phyloP scores from a whole-genome alignment of 2,797 vertebrate genomes.

The Coccyzus lansbergi region DNA sequence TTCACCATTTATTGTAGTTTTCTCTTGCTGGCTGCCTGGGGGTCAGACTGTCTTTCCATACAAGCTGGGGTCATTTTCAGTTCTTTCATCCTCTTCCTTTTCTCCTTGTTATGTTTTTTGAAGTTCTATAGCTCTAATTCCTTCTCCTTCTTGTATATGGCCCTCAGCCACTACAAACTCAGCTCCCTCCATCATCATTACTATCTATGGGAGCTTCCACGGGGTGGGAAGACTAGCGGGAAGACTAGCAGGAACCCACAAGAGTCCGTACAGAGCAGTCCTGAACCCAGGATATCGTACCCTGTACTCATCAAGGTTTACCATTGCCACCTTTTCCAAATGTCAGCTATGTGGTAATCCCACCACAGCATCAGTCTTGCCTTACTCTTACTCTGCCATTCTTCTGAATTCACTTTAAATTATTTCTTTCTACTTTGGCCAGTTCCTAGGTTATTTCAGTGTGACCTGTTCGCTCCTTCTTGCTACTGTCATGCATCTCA shows the following conservation, averaged over 20 bases:
- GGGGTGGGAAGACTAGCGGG: neutral
- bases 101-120: neutral
- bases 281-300: neutral
- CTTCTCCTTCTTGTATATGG: neutral
- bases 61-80: neutral
- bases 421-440: neutral
- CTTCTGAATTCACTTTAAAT: neutral
- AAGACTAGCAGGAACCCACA: neutral
- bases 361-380: neutral
- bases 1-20: neutral
- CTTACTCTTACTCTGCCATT: neutral
- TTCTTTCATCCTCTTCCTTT: neutral
- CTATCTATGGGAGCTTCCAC: neutral
- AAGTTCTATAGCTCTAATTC: neutral
- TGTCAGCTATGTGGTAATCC: fast-evolving
- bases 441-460: neutral
- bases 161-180: neutral
- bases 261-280: neutral
- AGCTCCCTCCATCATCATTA: neutral
- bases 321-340: neutral
- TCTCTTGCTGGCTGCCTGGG: neutral
- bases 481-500: neutral
- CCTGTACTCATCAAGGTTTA: neutral
- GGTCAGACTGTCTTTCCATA: neutral
- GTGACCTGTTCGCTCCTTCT: neutral